Percentiles rank a stretch among this genome's conserved stretches.
Conservation (phyloP, 2,888 invertebrate genomes). For the Drosophila meridionalis region DNA sequence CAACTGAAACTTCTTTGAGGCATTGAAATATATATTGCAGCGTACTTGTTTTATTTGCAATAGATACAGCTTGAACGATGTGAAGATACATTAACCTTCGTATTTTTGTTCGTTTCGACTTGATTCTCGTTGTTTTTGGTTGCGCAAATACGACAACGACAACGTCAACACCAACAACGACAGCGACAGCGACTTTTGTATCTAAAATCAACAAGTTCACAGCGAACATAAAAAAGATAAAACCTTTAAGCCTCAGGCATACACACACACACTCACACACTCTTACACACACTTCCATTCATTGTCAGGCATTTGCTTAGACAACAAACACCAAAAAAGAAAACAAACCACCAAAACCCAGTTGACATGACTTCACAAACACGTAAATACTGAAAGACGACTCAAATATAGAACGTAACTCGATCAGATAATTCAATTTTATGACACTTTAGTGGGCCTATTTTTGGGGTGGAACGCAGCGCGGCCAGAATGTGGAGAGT, state of each 20-base stretch:
- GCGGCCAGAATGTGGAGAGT: neutral
- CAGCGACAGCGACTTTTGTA: conserved; percentile 59
- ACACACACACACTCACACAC: conserved; percentile 15
- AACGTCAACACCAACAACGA: conserved; percentile 29
- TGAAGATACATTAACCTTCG: conserved; percentile 78
- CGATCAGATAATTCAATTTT: conserved; percentile 47
- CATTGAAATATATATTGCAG: conserved; percentile 16
- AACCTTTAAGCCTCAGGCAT: conserved; percentile 70
- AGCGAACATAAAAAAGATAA: conserved; percentile 70
- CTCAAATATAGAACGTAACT: conserved; percentile 39
- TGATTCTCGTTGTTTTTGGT: conserved; percentile 66
- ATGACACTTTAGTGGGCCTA: conserved; percentile 20
- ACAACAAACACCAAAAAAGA: conserved; percentile 53
- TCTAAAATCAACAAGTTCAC: conserved; percentile 80
- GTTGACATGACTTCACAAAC: conserved; percentile 43
- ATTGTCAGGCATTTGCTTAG: conserved; percentile 62
- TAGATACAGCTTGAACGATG: conserved; percentile 51
- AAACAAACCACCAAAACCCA: conserved; percentile 41
- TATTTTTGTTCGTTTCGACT: conserved; percentile 64
- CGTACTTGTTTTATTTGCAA: conserved; percentile 62
- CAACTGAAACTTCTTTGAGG: conserved; percentile 33
- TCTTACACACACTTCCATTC: conserved; percentile 50
- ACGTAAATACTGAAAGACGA: conserved; percentile 31
- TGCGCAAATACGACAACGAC: conserved; percentile 58
- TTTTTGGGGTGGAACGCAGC: neutral